These are phyloP conservation scores for Hyperopisus bebe DNA, from an alignment of 2,113 vertebrate genomes.

Conservation along the genomic window DNA sequence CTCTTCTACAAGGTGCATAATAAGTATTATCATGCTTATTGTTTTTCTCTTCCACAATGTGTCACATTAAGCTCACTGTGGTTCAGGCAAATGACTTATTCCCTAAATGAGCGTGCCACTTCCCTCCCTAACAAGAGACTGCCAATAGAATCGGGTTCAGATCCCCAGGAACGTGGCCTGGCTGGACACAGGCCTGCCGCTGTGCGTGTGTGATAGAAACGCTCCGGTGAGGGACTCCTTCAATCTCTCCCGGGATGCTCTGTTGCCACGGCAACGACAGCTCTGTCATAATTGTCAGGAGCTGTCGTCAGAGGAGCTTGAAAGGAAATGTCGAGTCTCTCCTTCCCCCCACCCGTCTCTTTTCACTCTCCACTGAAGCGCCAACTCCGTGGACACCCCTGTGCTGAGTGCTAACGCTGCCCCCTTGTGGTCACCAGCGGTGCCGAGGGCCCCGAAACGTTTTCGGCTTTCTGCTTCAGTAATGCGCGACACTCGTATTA, in stretches of 20 bases:
- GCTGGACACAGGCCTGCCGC: neutral
- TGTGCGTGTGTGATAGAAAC: constrained; percentile 25
- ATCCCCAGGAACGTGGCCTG: neutral
- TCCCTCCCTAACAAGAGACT: neutral
- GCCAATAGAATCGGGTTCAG: neutral
- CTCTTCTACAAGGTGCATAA: neutral
- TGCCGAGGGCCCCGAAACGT: neutral
- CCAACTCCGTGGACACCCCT: neutral
- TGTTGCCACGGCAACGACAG: constrained; percentile 67
- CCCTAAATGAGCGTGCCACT: neutral
- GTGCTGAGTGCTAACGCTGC: constrained; percentile 35
- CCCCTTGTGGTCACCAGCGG: constrained; percentile 45
- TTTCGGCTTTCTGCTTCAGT: neutral
- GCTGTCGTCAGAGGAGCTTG: constrained; percentile 51
- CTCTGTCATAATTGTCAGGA: constrained; percentile 51
- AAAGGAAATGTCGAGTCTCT: constrained; percentile 54
- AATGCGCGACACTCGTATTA: neutral
- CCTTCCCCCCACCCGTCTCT: constrained; percentile 33
- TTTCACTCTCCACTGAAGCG: constrained; percentile 25
- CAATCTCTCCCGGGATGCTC: constrained; percentile 46
- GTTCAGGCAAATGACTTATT: neutral
- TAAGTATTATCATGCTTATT: constrained; percentile 29
- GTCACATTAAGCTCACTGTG: neutral
- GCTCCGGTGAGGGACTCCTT: constrained; percentile 52
- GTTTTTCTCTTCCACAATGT: constrained; percentile 18